phyloP scores from a whole-genome alignment of 1,140 invertebrate genomes.

The Rhysida immarginata region DNA sequence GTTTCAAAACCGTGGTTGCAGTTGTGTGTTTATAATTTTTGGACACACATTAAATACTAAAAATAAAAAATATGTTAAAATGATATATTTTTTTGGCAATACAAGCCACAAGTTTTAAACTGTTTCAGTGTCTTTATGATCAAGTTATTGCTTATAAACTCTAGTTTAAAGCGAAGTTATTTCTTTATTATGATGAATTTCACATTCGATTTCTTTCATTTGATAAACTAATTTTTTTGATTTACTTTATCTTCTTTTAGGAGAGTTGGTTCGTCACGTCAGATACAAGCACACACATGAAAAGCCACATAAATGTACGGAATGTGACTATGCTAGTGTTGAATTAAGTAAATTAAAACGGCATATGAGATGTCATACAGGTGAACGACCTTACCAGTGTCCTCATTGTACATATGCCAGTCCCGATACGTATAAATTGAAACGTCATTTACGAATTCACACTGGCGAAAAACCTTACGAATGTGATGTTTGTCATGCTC shows the following conservation, averaged over 20 bases:
- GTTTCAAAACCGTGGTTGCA: no score
- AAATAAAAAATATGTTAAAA: no score
- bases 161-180: no score
- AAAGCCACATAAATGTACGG: constrained; percentile 85
- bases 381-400: constrained; percentile 69
- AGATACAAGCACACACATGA: constrained; percentile 85
- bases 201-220: no score
- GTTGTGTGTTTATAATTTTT: no score
- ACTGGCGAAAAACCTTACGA: constrained; percentile 47
- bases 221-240: background rate
- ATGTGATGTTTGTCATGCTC: constrained; percentile 44
- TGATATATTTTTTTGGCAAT: no score
- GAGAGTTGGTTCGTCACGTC: constrained; percentile 83
- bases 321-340: constrained; percentile 89
- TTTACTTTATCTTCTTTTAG: constrained; percentile 31
- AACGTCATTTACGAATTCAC: constrained; percentile 43
- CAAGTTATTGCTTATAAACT: no score
- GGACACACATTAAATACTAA: no score
- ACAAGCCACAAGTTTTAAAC: no score
- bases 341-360: constrained; percentile 83
- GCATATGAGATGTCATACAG: constrained; percentile 86
- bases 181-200: no score
- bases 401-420: constrained; percentile 94
- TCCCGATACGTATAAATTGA: constrained; percentile 91
- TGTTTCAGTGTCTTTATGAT: no score